These are phyloP conservation scores for Hermetia illucens DNA, from an alignment of 1,140 invertebrate species.

Conservation along the genomic window DNA sequence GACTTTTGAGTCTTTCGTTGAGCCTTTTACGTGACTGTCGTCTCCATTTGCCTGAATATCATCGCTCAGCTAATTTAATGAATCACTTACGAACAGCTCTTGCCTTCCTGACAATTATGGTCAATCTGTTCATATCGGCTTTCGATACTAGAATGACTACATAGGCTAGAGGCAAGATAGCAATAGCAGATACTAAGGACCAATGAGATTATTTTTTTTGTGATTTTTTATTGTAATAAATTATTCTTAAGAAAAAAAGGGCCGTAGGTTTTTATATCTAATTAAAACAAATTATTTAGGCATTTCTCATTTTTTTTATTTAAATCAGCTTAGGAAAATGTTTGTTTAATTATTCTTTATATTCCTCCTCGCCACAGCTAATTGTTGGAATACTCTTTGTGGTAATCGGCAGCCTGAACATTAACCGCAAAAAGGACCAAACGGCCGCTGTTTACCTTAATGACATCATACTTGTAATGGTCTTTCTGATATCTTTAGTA, in stretches of 20 bases:
- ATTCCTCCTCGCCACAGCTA: slow-evolving; percentile 49
- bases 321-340: no score
- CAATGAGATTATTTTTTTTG: neutral
- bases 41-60: slow-evolving; percentile 50
- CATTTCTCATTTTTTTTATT: neutral
- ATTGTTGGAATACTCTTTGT: slow-evolving; percentile 64
- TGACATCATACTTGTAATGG: slow-evolving; percentile 59
- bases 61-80: slow-evolving; percentile 47
- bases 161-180: neutral
- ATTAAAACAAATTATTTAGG: neutral
- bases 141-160: slow-evolving; percentile 50
- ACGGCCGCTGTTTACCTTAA: slow-evolving; percentile 57
- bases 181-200: no score
- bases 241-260: neutral
- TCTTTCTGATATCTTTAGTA: slow-evolving; percentile 62
- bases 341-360: no score
- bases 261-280: neutral
- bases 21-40: slow-evolving; percentile 60
- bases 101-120: slow-evolving; percentile 55
- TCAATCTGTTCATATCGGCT: slow-evolving; percentile 64
- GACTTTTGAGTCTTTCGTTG: slow-evolving; percentile 52
- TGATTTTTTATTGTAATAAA: no score
- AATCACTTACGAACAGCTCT: slow-evolving; percentile 56
- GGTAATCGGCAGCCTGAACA: slow-evolving; percentile 61
- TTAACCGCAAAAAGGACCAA: slow-evolving; percentile 56